These are phyloP conservation scores for Chelon labrosus DNA, from an alignment of 2,797 vertebrate genomes.

Conservation along the genomic window DNA sequence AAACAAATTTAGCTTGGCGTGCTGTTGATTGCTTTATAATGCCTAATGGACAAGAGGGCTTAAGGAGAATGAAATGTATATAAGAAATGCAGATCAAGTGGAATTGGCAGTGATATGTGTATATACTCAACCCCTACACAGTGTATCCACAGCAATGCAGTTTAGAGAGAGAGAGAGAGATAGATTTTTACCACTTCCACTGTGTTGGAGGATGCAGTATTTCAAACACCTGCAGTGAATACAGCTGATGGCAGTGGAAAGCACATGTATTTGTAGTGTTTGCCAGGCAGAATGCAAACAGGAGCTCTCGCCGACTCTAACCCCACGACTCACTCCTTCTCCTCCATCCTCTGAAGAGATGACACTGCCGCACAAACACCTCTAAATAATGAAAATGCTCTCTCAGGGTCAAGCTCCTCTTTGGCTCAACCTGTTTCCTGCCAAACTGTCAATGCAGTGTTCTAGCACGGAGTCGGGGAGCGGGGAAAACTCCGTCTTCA, in stretches of 20 bases:
- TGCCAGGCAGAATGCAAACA: slow-evolving; percentile 26
- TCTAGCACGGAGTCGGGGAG: background rate
- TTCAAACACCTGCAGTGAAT: slow-evolving; percentile 31
- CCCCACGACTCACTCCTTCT: slow-evolving; percentile 11
- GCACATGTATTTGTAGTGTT: slow-evolving; percentile 26
- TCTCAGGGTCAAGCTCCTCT: slow-evolving; percentile 59
- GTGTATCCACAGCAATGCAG: slow-evolving; percentile 17
- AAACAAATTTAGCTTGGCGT: too few species aligned
- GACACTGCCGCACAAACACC: slow-evolving; percentile 54
- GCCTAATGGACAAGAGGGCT: too few species aligned
- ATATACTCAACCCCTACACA: too few species aligned
- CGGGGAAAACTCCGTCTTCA: slow-evolving; percentile 13
- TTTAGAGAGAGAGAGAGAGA: slow-evolving; percentile 6
- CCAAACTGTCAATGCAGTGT: slow-evolving; percentile 49
- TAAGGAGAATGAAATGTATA: too few species aligned
- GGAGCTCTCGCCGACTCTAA: slow-evolving; percentile 10
- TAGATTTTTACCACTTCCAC: slow-evolving; percentile 21
- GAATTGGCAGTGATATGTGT: too few species aligned
- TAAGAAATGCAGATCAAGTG: too few species aligned
- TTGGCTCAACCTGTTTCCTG: slow-evolving; percentile 54
- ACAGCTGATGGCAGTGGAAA: slow-evolving; percentile 24
- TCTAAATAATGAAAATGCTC: slow-evolving; percentile 65
- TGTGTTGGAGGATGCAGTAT: slow-evolving; percentile 5
- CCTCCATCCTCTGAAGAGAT: slow-evolving; percentile 32
- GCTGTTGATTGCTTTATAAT: too few species aligned